Evolutionary conservation across 1,140 invertebrate species (phyloP).

Genomic region (Magallana angulata): DNA sequence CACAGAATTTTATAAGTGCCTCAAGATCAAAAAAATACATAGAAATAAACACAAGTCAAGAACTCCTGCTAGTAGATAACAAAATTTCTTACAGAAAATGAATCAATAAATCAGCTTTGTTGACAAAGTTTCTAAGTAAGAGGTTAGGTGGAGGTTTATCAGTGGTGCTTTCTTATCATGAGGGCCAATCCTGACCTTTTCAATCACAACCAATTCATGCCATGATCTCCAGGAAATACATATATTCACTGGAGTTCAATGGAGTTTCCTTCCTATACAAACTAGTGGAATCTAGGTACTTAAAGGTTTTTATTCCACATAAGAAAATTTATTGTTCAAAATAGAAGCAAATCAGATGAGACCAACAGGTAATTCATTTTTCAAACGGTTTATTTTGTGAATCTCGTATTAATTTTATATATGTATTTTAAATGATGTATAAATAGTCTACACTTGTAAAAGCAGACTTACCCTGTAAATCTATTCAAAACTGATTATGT

Average conservation of each 20-base stretch:
- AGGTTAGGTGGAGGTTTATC: constrained; percentile 17
- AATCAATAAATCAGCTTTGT: constrained; percentile 31
- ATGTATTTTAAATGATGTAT: too few relatives aligned
- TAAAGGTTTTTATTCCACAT: too few relatives aligned
- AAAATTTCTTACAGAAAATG: not conserved
- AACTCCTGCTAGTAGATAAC: not conserved
- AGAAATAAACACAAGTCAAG: not conserved
- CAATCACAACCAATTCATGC: constrained; percentile 3
- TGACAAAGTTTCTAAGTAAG: constrained; percentile 13
- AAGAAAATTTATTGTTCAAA: too few relatives aligned
- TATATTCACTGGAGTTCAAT: not conserved
- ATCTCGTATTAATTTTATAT: too few relatives aligned
- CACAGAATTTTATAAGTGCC: not conserved
- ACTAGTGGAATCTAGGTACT: not conserved
- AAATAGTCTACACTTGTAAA: too few relatives aligned
- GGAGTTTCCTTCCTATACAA: not conserved
- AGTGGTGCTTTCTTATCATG: not conserved
- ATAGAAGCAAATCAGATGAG: too few relatives aligned
- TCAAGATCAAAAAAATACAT: not conserved
- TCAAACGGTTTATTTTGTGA: too few relatives aligned
- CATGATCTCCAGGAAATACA: constrained; percentile 2
- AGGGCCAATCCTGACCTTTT: not conserved
- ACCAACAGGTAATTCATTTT: too few relatives aligned
- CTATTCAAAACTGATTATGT: too few relatives aligned
- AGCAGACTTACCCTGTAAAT: too few relatives aligned